Percentiles rank a stretch among this genome's conserved stretches.
Evolutionary conservation across 2,797 vertebrate species (phyloP).

Genomic region (Furcifer pardalis): DNA sequence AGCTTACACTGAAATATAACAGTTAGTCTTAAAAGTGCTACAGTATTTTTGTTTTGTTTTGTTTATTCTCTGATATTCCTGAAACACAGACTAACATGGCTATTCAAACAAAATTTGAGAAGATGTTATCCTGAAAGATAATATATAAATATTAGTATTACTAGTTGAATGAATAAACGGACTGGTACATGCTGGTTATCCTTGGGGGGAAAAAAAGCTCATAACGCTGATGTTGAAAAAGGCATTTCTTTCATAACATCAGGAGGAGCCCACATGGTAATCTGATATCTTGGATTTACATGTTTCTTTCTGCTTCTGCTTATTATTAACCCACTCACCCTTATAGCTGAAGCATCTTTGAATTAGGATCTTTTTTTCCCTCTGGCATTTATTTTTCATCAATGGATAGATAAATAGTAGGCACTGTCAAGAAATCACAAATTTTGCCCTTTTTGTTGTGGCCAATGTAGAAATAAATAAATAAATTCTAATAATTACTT

Average conservation of each 20-base stretch:
- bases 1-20: too few relatives aligned
- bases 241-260: background rate
- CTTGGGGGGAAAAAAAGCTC: background rate
- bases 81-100: too few relatives aligned
- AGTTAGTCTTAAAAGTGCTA: too few relatives aligned
- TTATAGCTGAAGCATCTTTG: too few relatives aligned
- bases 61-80: too few relatives aligned
- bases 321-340: too few relatives aligned
- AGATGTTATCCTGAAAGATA: too few relatives aligned
- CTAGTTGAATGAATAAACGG: background rate
- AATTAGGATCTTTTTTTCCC: background rate
- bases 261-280: background rate
- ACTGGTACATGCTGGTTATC: background rate
- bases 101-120: too few relatives aligned
- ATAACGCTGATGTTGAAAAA: background rate
- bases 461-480: constrained; percentile 60
- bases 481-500: constrained; percentile 70
- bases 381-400: background rate
- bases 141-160: constrained; percentile 1
- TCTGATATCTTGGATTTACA: background rate
- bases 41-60: too few relatives aligned
- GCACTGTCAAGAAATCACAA: constrained; percentile 61
- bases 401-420: constrained; percentile 65
- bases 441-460: constrained; percentile 57
- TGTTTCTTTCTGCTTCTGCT: background rate